A percentile compares a stretch with the other conserved stretches of the same genome.
phyloP scores from a whole-genome alignment of 2,797 vertebrate species.

The Scleropages formosus region DNA sequence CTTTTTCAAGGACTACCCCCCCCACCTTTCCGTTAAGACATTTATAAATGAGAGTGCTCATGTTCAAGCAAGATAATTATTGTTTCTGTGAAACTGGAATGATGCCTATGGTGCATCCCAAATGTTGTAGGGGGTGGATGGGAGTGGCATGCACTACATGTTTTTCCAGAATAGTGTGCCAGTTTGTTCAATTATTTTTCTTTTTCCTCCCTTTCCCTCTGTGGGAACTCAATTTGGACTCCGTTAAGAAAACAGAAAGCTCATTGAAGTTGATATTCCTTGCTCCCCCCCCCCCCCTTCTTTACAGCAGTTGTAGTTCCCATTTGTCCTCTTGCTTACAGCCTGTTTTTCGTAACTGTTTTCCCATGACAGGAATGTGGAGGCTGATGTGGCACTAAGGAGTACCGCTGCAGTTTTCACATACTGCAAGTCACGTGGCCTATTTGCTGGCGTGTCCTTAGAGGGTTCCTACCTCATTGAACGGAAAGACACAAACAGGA shows the following conservation, averaged over 20 bases:
- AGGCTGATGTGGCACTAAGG: slow-evolving; percentile 86
- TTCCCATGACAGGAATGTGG: slow-evolving; percentile 77
- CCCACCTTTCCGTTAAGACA: neutral
- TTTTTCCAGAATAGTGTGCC: neutral
- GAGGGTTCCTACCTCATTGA: slow-evolving; percentile 92
- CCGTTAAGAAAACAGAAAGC: too few species aligned
- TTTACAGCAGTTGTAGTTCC: neutral
- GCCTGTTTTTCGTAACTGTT: neutral
- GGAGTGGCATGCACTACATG: neutral
- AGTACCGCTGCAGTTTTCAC: slow-evolving; percentile 90
- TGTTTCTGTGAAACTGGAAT: slow-evolving; percentile 37
- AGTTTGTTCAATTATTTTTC: neutral
- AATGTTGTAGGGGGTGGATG: neutral
- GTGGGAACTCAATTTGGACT: too few species aligned
- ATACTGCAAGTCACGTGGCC: slow-evolving; percentile 86
- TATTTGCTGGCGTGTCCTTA: slow-evolving; percentile 91
- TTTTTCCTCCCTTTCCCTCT: too few species aligned
- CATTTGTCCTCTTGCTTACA: neutral
- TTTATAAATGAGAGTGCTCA: slow-evolving; percentile 20
- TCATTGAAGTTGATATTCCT: too few species aligned
- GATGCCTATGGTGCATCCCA: slow-evolving; percentile 24
- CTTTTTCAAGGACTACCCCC: too few species aligned
- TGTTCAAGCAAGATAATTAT: slow-evolving; percentile 36
- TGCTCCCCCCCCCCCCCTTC: too few species aligned
- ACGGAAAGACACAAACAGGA: slow-evolving; percentile 93